Percentiles rank a stretch among this genome's conserved stretches.
Evolutionary conservation across 2,888 invertebrate species (phyloP).

Genomic region (Sphaerophoria taeniata): DNA sequence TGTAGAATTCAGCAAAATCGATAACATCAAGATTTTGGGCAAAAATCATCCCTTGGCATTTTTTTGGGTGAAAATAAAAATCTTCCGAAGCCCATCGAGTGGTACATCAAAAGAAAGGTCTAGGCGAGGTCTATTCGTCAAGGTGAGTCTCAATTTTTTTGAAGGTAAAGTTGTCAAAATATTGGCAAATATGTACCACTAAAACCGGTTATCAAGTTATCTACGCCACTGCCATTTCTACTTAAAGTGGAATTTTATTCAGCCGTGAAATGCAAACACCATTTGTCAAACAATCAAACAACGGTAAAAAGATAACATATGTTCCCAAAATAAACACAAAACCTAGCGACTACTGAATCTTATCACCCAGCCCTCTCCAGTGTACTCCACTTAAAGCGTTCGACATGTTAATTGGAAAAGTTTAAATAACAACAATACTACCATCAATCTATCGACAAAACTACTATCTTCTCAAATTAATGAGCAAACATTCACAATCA

Average conservation of each 20-base stretch:
- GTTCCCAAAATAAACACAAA: background rate
- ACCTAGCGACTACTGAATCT: background rate
- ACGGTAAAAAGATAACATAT: constrained; percentile 2
- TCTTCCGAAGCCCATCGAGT: no score
- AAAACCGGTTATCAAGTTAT: background rate
- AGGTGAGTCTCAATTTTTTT: no score
- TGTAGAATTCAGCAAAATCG: no score
- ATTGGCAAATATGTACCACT: no score
- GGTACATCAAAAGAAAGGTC: no score
- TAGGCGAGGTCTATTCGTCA: no score
- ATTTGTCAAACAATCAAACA: background rate
- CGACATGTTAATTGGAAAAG: background rate
- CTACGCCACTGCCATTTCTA: background rate
- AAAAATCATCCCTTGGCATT: no score
- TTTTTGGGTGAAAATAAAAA: no score
- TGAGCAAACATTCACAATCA: constrained; percentile 18
- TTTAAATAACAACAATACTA: background rate
- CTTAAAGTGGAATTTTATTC: constrained; percentile 2
- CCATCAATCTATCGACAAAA: background rate
- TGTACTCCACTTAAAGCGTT: background rate
- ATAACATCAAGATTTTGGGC: no score
- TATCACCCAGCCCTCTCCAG: background rate
- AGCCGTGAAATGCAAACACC: background rate
- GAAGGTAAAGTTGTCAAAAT: no score
- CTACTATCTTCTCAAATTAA: background rate